Percentiles rank a stretch among this genome's conserved stretches.
Evolutionary conservation across 1,140 invertebrate species (phyloP).

Genomic region (Drosophila kurseongensis): DNA sequence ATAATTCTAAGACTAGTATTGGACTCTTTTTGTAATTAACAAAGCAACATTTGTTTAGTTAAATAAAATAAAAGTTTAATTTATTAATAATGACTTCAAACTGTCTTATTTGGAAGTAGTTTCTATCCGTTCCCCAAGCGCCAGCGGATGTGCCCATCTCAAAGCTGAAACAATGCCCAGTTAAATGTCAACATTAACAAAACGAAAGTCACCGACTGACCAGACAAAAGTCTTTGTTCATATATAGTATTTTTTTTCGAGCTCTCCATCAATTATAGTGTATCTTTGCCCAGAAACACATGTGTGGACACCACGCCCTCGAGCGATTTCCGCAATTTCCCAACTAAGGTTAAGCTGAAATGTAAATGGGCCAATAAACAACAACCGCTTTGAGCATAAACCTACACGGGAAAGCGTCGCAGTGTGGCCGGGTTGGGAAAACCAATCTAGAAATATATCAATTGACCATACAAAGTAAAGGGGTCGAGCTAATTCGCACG

Average conservation of each 20-base stretch:
- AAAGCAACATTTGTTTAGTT: conserved; percentile 65
- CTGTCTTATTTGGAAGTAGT: conserved; percentile 31
- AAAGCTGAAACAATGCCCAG: conserved; percentile 27
- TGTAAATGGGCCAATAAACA: conserved; percentile 64
- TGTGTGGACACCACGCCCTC: conserved; percentile 60
- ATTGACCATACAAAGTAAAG: conserved; percentile 42
- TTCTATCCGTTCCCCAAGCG: not conserved
- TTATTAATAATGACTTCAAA: conserved; percentile 66
- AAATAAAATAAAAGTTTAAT: conserved; percentile 76
- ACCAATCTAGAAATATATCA: conserved; percentile 31
- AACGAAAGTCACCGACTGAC: conserved; percentile 10
- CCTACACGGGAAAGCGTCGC: conserved; percentile 39
- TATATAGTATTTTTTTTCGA: not conserved
- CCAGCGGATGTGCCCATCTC: conserved; percentile 40
- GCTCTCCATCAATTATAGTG: not conserved
- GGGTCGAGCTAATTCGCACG: conserved; percentile 25
- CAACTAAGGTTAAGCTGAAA: conserved; percentile 69
- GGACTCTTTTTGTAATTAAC: conserved; percentile 81
- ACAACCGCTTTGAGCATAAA: conserved; percentile 36
- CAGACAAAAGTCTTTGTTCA: conserved; percentile 5
- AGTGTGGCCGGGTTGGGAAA: conserved; percentile 28
- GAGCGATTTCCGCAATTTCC: conserved; percentile 67
- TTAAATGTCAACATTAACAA: conserved; percentile 70
- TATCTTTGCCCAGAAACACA: conserved; percentile 4
- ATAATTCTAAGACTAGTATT: conserved; percentile 51